Base-by-base conservation (phyloP, 2,888 invertebrate genomes). In the Himalopsyche anomala region DNA sequence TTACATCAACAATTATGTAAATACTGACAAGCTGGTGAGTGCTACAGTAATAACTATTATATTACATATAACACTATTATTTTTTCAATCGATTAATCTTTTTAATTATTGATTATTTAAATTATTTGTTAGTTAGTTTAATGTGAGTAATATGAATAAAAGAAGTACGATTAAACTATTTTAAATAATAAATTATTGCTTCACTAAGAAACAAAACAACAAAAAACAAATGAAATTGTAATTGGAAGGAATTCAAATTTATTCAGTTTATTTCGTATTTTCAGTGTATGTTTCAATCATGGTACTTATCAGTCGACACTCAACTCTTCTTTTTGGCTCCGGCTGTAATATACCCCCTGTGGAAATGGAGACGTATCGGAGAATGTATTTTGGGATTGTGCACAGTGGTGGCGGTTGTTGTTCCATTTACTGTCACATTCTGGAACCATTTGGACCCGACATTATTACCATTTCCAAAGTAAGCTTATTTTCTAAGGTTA, bases 231-330 rank as follows among this genome's bases (percentile, higher is more conserved):
- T 19, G 0, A 62, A 19, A 62, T 28, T 36, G 28, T 0, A 9
- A 45, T 45, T 45, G 81, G 17, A 36, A 28, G 28, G 17, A 11
- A 38, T 55, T 56, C 0, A 36, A 1, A 38, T 55, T 38, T 15
- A 56, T 28, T 82, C 6, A 36, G 6, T 5, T 12, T 81, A 28
- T 28, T 79, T 74, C 80, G 5, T 38, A n/a, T 6, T 92, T 94
- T 85, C 92, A 95, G 95, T 95, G 95, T 89, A 95, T 95, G 95
- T 95, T 95, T 91, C 95, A 95, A 91, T 95, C 95, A 0, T 96
- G 95, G 95, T 95, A 95, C 89, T 91, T 96, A 1, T 92, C 93
- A 6, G 95, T 94, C 80, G 95, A 95, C 88, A 95, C 95, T 0
- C 95, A 95, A 90, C 90, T 95, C 83, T 95, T 95, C 91, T 93